Base-by-base conservation (phyloP, 2,888 invertebrate genomes). In the Adelognathus sp. region DNA sequence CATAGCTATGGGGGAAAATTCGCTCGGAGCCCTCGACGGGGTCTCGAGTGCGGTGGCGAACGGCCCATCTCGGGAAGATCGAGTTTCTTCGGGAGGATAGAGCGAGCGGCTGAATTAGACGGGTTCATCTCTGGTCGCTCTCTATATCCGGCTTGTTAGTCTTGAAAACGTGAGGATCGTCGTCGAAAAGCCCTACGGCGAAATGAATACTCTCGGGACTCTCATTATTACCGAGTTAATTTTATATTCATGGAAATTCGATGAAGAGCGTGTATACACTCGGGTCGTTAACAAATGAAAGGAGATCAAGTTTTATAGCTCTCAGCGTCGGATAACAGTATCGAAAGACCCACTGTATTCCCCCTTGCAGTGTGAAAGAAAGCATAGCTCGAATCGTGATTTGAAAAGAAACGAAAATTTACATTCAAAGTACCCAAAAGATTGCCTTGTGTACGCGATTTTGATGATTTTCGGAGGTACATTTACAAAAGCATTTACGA, bases 91-190 rank as follows among this genome's bases (percentile, higher is more conserved):
- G 41, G 64, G 56, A 58, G 27, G 36, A 58, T 16, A 39, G 58
- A 64, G 31, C n/a, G n/a, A n/a, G 7, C 33, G 58, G 33, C 41
- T 78, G 70, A 58, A 70, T 73, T 74, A 44, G 50, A 72, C 58
- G 61, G 33, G 63, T 24, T 16, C 6, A 41, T 16, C 41, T 63
- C 18, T 21, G 14, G 24, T 36, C n/a, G 36, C 50, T n/a, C n/a
- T n/a, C n/a, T n/a, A n/a, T 36, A 11, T 33, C 24, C 9, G 56
- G 27, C 63, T 63, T 64, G 58, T 73, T 41, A 58, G 33, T 76
- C 64, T 44, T 33, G 33, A 50, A 41, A 66, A 52, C 24, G 52
- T 21, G 14, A 66, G 36, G 39, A 44, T 61, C 52, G 60, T 39
- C 18, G 24, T 18, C 29, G 54, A 33, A n/a, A n/a, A 50, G 41